phyloP scores from a whole-genome alignment of 2,113 vertebrate species.

The Murina feae region DNA sequence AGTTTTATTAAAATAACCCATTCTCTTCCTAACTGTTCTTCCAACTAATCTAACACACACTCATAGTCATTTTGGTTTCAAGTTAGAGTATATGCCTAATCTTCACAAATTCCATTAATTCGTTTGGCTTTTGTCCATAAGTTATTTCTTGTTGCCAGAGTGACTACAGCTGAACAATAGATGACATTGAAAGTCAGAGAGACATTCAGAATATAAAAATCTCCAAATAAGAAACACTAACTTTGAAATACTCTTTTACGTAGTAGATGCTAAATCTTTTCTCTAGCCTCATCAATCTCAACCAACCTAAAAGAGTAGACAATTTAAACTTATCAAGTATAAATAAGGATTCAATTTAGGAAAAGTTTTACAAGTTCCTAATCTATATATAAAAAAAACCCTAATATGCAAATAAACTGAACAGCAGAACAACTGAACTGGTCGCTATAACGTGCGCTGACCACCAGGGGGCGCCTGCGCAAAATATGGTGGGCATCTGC shows the following conservation, averaged over 20 bases:
- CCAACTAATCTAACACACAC: not conserved
- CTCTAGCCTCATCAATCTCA: not conserved
- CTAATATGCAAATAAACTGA: too few relatives aligned
- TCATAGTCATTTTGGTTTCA: not conserved
- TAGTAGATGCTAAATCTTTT: not conserved
- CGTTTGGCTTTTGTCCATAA: not conserved
- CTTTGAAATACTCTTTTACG: not conserved
- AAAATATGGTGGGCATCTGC: too few relatives aligned
- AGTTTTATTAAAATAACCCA: not conserved
- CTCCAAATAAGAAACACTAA: not conserved
- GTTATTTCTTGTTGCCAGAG: not conserved
- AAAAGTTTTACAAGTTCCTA: not conserved
- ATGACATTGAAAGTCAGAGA: not conserved
- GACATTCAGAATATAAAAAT: not conserved
- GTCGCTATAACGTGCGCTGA: too few relatives aligned
- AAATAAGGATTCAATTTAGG: not conserved
- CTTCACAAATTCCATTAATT: constrained; percentile 17
- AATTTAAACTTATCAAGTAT: not conserved
- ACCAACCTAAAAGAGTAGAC: not conserved
- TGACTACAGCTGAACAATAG: not conserved
- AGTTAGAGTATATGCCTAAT: not conserved
- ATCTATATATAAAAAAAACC: not conserved
- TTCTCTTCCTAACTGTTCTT: not conserved
- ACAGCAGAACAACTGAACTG: too few relatives aligned
- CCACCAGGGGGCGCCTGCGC: too few relatives aligned